These are phyloP conservation scores for Eupithecia inturbata DNA, from an alignment of 2,888 invertebrate genomes.

Conservation along the genomic window DNA sequence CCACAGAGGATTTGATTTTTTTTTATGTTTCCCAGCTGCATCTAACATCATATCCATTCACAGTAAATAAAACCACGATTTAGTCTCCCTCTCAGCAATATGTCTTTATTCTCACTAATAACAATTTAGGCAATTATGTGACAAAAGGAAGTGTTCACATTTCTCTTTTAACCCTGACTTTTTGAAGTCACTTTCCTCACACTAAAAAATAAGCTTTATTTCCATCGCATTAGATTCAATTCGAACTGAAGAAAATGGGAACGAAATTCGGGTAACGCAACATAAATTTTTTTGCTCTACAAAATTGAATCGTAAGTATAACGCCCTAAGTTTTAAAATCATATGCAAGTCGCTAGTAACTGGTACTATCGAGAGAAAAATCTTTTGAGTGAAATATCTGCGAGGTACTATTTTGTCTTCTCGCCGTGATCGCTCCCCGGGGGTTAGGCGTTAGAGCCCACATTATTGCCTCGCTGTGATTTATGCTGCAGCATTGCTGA, in stretches of 20 bases:
- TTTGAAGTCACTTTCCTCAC: slow-evolving; percentile 13
- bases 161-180: slow-evolving; percentile 52
- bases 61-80: slow-evolving; percentile 53
- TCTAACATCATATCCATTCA: slow-evolving; percentile 38
- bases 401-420: slow-evolving; percentile 14
- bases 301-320: neutral
- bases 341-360: neutral
- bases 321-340: neutral
- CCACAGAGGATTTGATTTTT: neutral
- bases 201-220: slow-evolving; percentile 29
- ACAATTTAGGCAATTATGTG: slow-evolving; percentile 83
- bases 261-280: neutral
- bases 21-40: slow-evolving; percentile 20
- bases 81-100: slow-evolving; percentile 65
- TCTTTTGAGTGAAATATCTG: slow-evolving; percentile 9
- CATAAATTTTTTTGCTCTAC: neutral
- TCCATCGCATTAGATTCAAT: neutral
- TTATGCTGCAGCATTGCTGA: no score
- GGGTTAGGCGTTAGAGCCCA: slow-evolving; percentile 66
- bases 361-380: neutral
- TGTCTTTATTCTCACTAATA: slow-evolving; percentile 84
- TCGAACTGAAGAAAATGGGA: neutral
- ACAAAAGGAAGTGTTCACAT: slow-evolving; percentile 81
- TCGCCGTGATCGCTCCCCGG: slow-evolving; percentile 54
- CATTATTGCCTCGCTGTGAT: slow-evolving; percentile 80